A percentile compares a stretch with the other conserved stretches of the same genome.
These are phyloP conservation scores for Patella caerulea DNA, from an alignment of 2,888 invertebrate species.

Conservation along the genomic window DNA sequence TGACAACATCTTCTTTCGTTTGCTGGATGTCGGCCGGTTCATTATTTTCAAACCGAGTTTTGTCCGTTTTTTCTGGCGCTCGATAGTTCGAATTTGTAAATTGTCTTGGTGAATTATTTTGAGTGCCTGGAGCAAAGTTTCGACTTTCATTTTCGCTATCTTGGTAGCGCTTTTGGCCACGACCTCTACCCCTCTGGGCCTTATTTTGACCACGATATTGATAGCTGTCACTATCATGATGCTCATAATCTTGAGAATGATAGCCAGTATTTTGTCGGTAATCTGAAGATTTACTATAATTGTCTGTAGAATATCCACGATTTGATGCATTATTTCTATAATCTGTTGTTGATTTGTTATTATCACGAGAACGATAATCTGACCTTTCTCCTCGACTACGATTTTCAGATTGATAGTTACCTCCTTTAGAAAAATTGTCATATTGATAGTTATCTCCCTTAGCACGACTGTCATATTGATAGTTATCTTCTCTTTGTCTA, in stretches of 20 bases:
- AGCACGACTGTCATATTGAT: slow-evolving; percentile 9
- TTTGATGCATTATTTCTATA: not conserved
- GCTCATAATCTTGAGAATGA: not conserved
- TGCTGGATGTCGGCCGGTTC: slow-evolving; percentile 13
- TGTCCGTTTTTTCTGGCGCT: slow-evolving; percentile 14
- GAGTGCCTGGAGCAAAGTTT: not conserved
- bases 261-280: slow-evolving; percentile 16
- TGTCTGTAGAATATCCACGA: slow-evolving; percentile 13
- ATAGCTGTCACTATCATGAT: slow-evolving; percentile 18
- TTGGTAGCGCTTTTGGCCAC: slow-evolving; percentile 21
- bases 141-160: slow-evolving; percentile 15
- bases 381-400: no score
- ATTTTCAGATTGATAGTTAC: not conserved
- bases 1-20: slow-evolving; percentile 33
- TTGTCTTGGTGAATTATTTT: slow-evolving; percentile 20
- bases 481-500: slow-evolving; percentile 9
- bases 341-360: not conserved
- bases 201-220: slow-evolving; percentile 21
- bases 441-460: slow-evolving; percentile 12
- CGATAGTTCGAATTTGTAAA: slow-evolving; percentile 33
- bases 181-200: slow-evolving; percentile 23
- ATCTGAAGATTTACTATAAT: slow-evolving; percentile 28
- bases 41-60: slow-evolving; percentile 16
- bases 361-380: not conserved
- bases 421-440: not conserved